phyloP scores from a whole-genome alignment of 2,888 invertebrate species.

The Limnephilus lunatus region DNA sequence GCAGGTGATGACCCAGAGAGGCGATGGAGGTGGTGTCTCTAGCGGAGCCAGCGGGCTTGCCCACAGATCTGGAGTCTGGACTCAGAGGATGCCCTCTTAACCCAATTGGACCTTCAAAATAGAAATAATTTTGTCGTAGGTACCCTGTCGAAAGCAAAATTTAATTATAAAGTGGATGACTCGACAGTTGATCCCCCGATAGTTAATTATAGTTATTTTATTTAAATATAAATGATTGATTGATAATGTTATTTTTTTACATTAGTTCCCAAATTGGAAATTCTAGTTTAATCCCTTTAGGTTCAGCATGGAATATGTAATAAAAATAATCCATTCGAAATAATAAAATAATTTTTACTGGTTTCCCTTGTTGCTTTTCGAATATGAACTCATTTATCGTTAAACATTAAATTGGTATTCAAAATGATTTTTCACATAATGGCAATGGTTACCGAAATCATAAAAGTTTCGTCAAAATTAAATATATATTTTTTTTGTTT shows the following conservation, averaged over 20 bases:
- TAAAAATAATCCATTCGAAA: neutral
- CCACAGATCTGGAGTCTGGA: neutral
- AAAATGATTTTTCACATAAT: neutral
- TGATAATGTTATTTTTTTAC: too few relatives aligned
- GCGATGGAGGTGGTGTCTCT: slow-evolving; percentile 17
- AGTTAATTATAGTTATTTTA: too few relatives aligned
- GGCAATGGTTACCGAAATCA: neutral
- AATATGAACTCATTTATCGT: neutral
- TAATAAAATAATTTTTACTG: neutral
- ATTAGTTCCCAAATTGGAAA: too few relatives aligned
- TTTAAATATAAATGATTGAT: neutral
- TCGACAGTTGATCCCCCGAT: too few relatives aligned
- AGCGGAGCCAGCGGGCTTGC: neutral
- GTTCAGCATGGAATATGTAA: neutral
- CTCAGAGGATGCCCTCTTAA: neutral
- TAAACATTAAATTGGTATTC: neutral
- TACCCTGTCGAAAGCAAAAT: too few relatives aligned
- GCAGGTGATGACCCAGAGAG: slow-evolving; percentile 74
- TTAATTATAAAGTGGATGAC: too few relatives aligned
- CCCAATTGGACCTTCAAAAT: neutral
- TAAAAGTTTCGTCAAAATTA: neutral
- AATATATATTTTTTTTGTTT: neutral
- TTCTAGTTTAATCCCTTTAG: neutral
- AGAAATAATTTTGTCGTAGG: neutral
- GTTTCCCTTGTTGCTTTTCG: neutral